Evolutionary conservation across 2,113 vertebrate species (phyloP).

Genomic region (Sturnus vulgaris): DNA sequence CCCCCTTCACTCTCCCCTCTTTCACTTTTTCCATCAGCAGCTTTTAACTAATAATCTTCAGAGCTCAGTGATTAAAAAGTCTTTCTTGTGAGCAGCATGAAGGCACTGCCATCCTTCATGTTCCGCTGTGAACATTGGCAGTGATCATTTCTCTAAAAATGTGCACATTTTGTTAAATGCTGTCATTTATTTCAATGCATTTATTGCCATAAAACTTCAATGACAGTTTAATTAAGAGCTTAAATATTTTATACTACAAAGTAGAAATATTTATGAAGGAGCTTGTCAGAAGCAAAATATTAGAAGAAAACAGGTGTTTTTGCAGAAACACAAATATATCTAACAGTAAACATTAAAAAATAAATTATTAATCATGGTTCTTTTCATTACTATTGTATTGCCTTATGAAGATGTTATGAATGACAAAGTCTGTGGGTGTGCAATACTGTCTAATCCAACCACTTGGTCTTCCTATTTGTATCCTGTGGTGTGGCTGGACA

Average conservation of each 20-base stretch:
- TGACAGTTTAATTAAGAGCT: conserved; percentile 62
- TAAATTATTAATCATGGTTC: conserved; percentile 18
- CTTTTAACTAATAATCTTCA: neutral
- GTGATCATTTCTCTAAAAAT: neutral
- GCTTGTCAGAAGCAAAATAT: neutral
- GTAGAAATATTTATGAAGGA: conserved; percentile 64
- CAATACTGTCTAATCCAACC: neutral
- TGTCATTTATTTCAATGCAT: conserved; percentile 29
- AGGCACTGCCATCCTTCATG: neutral
- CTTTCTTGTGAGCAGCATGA: neutral
- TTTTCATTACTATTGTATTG: neutral
- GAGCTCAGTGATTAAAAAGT: neutral
- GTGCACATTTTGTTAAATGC: conserved; percentile 15
- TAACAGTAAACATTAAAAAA: conserved; percentile 21
- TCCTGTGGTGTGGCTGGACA: neutral
- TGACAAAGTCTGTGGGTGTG: neutral
- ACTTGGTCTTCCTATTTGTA: neutral
- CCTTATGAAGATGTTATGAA: neutral
- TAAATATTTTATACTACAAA: conserved; percentile 53
- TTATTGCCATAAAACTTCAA: conserved; percentile 45
- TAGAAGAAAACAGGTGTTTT: conserved; percentile 50
- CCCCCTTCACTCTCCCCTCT: neutral
- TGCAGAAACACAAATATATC: conserved; percentile 16
- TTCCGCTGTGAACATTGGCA: neutral
- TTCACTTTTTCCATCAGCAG: neutral